phyloP scores from a whole-genome alignment of 2,113 vertebrate genomes.

The Bagarius yarrelli region DNA sequence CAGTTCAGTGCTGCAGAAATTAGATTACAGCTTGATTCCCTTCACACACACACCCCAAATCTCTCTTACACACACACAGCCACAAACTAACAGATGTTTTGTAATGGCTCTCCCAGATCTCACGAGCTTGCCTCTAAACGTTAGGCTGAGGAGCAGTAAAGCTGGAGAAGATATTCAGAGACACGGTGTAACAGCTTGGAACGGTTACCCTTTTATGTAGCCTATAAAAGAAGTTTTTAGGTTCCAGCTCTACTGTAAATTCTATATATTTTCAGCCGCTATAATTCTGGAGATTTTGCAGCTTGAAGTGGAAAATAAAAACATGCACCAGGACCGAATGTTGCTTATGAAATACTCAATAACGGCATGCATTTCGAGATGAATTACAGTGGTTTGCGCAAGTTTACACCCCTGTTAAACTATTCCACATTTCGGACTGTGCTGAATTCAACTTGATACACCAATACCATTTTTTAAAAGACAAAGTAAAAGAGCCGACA shows the following conservation, averaged over 20 bases:
- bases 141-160: conserved; percentile 24
- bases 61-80: neutral
- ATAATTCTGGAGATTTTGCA: conserved; percentile 3
- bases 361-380: conserved; percentile 1
- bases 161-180: conserved; percentile 26
- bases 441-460: too few relatives aligned
- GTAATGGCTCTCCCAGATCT: conserved; percentile 46
- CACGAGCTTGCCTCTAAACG: conserved; percentile 28
- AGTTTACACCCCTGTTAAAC: neutral
- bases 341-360: neutral
- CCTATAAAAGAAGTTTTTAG: conserved; percentile 21
- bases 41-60: neutral
- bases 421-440: neutral
- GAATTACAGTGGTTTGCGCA: neutral
- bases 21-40: conserved; percentile 33
- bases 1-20: conserved; percentile 20
- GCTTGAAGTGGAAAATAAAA: conserved; percentile 13
- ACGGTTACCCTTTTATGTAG: conserved; percentile 35
- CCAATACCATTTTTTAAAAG: too few relatives aligned
- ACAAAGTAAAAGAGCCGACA: too few relatives aligned
- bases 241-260: conserved; percentile 31
- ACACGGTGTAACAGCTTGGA: conserved; percentile 34
- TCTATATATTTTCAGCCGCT: conserved; percentile 32
- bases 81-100: conserved; percentile 48
- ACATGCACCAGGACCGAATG: neutral